These are phyloP conservation scores for Pelecanoides urinatrix DNA, from an alignment of 2,113 vertebrate species.

Conservation along the genomic window DNA sequence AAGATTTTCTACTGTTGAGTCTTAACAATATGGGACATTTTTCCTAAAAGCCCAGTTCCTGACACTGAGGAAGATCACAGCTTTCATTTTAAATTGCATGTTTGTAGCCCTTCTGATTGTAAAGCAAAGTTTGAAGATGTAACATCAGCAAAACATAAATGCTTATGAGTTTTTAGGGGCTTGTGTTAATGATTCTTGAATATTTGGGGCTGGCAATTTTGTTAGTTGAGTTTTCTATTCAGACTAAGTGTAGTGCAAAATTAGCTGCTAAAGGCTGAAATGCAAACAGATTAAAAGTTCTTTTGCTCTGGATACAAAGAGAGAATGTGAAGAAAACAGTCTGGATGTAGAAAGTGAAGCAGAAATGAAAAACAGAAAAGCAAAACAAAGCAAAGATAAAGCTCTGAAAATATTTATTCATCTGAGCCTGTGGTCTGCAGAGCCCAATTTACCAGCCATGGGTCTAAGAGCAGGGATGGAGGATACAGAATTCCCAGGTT, in stretches of 20 bases:
- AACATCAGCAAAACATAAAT: background rate
- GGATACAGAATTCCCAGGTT: background rate
- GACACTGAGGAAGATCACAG: background rate
- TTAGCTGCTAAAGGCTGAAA: background rate
- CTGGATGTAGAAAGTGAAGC: background rate
- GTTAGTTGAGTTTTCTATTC: background rate
- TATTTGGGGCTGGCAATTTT: background rate
- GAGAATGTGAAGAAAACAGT: background rate
- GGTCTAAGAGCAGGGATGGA: background rate
- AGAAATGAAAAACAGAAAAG: background rate
- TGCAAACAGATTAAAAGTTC: background rate
- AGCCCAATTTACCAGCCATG: background rate
- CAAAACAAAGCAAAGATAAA: background rate
- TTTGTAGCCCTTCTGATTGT: background rate
- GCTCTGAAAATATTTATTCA: background rate
- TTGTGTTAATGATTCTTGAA: background rate
- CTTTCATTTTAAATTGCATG: background rate
- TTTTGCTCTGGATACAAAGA: background rate
- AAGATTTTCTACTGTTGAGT: background rate
- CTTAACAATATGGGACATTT: background rate
- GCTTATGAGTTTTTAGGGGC: background rate
- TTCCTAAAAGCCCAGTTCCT: background rate
- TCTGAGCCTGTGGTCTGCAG: background rate
- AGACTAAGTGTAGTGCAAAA: background rate
- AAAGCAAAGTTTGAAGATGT: background rate